Percentiles rank a stretch among this genome's conserved stretches.
phyloP scores from a whole-genome alignment of 2,113 vertebrate genomes.

The Hoplias malabaricus region DNA sequence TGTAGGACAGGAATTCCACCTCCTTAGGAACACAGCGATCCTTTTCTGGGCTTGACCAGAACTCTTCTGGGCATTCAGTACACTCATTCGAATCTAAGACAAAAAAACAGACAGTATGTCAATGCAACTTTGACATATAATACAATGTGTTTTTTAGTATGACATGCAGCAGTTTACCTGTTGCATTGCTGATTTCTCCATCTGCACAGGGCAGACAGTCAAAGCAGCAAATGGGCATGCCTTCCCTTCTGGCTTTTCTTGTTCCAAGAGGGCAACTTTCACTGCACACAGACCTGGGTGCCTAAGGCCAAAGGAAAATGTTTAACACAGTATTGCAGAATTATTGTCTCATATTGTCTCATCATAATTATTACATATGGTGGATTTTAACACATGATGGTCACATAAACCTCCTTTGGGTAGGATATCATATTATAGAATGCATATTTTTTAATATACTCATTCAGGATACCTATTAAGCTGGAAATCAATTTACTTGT shows the following conservation, averaged over 20 bases:
- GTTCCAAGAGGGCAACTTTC: constrained; percentile 72
- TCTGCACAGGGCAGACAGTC: constrained; percentile 78
- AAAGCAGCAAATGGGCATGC: constrained; percentile 75
- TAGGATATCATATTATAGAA: no score
- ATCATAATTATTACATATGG: no score
- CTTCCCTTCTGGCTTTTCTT: constrained; percentile 67
- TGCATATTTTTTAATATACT: no score
- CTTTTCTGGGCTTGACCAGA: constrained; percentile 66
- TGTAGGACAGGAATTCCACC: constrained; percentile 56
- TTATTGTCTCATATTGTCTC: neutral
- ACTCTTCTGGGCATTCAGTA: constrained; percentile 63
- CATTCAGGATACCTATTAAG: neutral
- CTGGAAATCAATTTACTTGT: constrained; percentile 41
- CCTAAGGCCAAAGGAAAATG: constrained; percentile 48
- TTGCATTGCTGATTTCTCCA: constrained; percentile 67
- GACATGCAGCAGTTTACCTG: constrained; percentile 62
- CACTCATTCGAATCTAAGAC: constrained; percentile 65
- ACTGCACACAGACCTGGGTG: constrained; percentile 70
- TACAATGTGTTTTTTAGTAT: neutral
- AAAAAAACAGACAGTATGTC: neutral
- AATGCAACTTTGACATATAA: no score
- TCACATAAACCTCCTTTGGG: no score
- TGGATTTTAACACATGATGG: no score
- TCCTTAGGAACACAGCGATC: constrained; percentile 65
- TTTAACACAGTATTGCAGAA: neutral